phyloP scores from a whole-genome alignment of 2,113 vertebrate species.

The Accipiter cooperii region DNA sequence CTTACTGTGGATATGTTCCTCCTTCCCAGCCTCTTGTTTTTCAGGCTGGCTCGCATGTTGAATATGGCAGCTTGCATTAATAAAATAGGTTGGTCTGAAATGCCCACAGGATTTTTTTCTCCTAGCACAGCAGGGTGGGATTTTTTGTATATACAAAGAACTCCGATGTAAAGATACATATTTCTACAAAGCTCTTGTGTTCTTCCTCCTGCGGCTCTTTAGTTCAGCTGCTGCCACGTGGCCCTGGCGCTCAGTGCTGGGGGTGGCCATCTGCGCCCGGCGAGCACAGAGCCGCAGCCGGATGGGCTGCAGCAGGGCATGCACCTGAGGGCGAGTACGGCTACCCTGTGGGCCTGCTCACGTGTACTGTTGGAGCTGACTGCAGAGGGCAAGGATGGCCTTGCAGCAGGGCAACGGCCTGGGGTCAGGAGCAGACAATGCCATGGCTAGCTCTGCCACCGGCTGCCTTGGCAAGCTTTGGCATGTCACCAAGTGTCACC shows the following conservation, averaged over 20 bases:
- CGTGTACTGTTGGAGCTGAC: neutral
- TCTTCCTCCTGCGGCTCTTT: neutral
- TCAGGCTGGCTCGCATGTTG: neutral
- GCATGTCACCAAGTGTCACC: neutral
- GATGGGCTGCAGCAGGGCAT: neutral
- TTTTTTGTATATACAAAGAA: neutral
- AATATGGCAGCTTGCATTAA: neutral
- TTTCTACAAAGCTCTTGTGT: neutral
- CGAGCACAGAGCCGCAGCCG: fast-evolving
- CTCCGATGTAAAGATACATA: neutral
- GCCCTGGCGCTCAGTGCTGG: fast-evolving
- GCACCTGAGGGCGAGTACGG: too few relatives aligned
- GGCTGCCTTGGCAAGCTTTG: neutral
- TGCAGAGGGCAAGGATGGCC: neutral
- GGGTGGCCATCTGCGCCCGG: neutral
- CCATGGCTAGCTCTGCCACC: neutral
- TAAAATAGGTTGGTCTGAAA: slow-evolving; percentile 15
- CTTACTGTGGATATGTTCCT: neutral
- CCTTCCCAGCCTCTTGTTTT: neutral
- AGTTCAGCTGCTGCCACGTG: neutral
- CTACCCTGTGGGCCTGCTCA: neutral
- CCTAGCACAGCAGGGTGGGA: neutral
- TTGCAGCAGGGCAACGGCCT: neutral
- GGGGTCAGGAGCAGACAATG: neutral
- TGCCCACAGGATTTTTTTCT: slow-evolving; percentile 10